Evolutionary conservation across 1,140 invertebrate species (phyloP).

Genomic region (Aphelinus atriplicis): DNA sequence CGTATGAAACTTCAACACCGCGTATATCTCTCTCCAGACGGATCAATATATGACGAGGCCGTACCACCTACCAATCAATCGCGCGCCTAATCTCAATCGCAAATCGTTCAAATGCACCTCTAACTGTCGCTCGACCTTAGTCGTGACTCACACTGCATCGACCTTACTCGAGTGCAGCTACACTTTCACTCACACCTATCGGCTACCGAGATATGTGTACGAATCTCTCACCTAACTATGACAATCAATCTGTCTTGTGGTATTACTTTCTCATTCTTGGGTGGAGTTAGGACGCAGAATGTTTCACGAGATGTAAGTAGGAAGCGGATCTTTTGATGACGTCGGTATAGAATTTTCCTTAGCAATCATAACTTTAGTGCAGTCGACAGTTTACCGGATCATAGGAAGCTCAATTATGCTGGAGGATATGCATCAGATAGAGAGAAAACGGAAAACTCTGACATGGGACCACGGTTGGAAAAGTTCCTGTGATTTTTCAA

Average conservation of each 20-base stretch:
- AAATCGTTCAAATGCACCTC: constrained; percentile 21
- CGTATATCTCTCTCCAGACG: not conserved
- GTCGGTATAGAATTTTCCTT: constrained; percentile 14
- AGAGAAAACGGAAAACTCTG: constrained; percentile 7
- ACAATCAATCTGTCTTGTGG: too few species aligned
- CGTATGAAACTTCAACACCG: not conserved
- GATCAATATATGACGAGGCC: constrained; percentile 21
- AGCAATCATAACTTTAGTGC: constrained; percentile 17
- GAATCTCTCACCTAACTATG: not conserved
- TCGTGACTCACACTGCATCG: constrained; percentile 29
- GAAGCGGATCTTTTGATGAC: constrained; percentile 22
- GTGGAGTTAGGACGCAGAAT: not conserved
- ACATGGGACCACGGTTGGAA: not conserved
- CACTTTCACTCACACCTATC: constrained; percentile 26
- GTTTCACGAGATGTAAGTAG: not conserved
- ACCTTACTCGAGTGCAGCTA: constrained; percentile 31
- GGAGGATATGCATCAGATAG: not conserved
- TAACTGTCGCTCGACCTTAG: constrained; percentile 15
- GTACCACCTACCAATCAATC: constrained; percentile 33
- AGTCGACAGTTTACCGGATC: not conserved
- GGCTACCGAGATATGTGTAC: not conserved
- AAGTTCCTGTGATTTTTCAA: not conserved
- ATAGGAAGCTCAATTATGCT: not conserved
- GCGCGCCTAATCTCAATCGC: constrained; percentile 32
- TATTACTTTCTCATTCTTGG: too few species aligned